Base-by-base conservation (phyloP, 2,797 vertebrate species). In the Odontamblyopus rebecca region DNA sequence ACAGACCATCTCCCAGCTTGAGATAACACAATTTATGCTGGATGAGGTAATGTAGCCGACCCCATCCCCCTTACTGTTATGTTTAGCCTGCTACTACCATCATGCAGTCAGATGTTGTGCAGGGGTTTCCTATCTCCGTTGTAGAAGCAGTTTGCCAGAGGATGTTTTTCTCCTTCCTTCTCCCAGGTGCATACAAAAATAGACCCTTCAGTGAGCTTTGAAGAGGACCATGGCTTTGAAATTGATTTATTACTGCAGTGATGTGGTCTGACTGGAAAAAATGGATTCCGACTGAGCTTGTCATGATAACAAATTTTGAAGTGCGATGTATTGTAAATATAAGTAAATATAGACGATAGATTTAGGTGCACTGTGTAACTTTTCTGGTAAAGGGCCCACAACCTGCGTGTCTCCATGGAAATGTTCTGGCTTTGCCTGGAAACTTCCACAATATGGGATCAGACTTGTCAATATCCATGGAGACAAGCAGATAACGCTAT, bases 31-130 rank as follows among this genome's bases (percentile, higher is more conserved):
- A 79, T 86, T 85, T 79, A 75, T 50, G 53, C 68, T 79, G 64
- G 85, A 90, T 91, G 90, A 91, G 88, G 88, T 91, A 87, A 90
- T 89, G 78, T 75, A 32, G 23, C 56, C 76, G 74, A 73, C 75
- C 85, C 88, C 85, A 74, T 77, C 78, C 85, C 83, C 85, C 86
- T 79, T 82, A 59, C 51, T 81, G 82, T 86, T 88, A 69, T 80
- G 84, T 85, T 85, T 79, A 76, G 68, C 80, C 75, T 76, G 51
- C 71, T 74, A 50, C 80, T 73, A 82, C 86, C 81, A 68, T 78
- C 76, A 86, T 86, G 83, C 78, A 74, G 68, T 84, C 71, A 76
- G 70, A 71, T 61, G 48, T 68, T 64, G 56, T 67, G 71, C 63
- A 73, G 71, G 81, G 78, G 61, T 27, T 23, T 71, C 54, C 67